phyloP scores from a whole-genome alignment of 1,140 invertebrate species.

The Saxidomus purpurata region DNA sequence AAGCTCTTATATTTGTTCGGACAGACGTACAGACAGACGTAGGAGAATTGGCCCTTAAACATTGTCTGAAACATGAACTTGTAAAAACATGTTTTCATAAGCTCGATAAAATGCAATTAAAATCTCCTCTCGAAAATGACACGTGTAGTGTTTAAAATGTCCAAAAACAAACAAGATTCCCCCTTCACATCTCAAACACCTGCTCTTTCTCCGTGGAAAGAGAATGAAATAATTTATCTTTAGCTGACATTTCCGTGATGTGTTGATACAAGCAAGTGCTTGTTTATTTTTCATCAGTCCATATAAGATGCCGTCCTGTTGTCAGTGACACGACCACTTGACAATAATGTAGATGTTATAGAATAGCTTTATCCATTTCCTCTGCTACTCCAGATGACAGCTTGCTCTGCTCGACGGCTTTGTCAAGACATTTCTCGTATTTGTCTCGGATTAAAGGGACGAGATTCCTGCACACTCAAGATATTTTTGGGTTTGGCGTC shows the following conservation, averaged over 20 bases:
- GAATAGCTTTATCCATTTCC: slow-evolving; percentile 15
- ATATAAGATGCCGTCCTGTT: background rate
- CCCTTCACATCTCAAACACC: background rate
- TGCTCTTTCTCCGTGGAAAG: background rate
- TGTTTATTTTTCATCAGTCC: slow-evolving; percentile 33
- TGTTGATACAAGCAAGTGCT: background rate
- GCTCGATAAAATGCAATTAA: too few species aligned
- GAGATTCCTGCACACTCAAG: background rate
- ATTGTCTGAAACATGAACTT: too few species aligned
- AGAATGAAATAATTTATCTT: background rate
- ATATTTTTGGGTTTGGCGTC: background rate
- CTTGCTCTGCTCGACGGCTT: background rate
- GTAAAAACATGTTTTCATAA: too few species aligned
- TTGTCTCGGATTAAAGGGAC: background rate
- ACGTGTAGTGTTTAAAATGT: too few species aligned
- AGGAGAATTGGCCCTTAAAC: too few species aligned
- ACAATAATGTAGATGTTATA: slow-evolving; percentile 5
- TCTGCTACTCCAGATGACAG: background rate
- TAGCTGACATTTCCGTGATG: background rate
- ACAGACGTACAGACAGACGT: too few species aligned
- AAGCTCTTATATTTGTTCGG: too few species aligned
- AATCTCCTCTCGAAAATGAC: too few species aligned
- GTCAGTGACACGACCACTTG: slow-evolving; percentile 14
- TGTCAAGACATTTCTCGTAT: background rate
- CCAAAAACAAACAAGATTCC: background rate